Percentiles rank a stretch among this genome's conserved stretches.
phyloP scores from a whole-genome alignment of 1,140 invertebrate species.

The Penaeus vannamei region DNA sequence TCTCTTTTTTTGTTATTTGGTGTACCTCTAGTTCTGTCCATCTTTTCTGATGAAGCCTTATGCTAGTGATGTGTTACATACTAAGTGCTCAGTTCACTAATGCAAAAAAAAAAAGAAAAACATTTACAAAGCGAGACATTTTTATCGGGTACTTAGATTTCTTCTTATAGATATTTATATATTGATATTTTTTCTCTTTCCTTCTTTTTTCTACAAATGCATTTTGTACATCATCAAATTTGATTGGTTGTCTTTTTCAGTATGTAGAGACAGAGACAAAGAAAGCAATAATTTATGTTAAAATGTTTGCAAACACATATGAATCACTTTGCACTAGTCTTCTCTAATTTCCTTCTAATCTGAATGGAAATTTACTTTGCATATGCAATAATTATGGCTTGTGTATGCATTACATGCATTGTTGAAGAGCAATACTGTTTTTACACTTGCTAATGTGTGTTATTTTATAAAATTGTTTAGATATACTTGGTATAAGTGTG shows the following conservation, averaged over 20 bases:
- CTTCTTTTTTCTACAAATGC: neutral
- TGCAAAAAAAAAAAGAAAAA: too few species aligned
- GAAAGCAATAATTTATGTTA: slow-evolving; percentile 63
- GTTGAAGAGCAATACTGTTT: slow-evolving; percentile 63
- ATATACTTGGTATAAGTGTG: slow-evolving; percentile 51
- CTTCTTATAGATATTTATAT: slow-evolving; percentile 9
- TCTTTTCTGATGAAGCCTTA: neutral
- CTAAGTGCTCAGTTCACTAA: slow-evolving; percentile 21
- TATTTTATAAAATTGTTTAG: slow-evolving; percentile 65
- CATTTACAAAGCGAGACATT: neutral
- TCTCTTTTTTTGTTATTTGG: slow-evolving; percentile 36
- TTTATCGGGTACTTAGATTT: neutral
- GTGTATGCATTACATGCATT: slow-evolving; percentile 63
- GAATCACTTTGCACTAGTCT: slow-evolving; percentile 62
- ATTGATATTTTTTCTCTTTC: neutral
- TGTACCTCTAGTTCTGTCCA: slow-evolving; percentile 42
- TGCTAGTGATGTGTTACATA: neutral
- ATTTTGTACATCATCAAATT: slow-evolving; percentile 30
- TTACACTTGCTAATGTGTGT: slow-evolving; percentile 60
- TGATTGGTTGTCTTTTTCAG: slow-evolving; percentile 12
- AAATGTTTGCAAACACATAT: slow-evolving; percentile 47
- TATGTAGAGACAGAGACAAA: slow-evolving; percentile 25
- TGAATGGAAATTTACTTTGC: slow-evolving; percentile 58
- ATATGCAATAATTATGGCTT: slow-evolving; percentile 63
- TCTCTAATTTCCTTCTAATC: slow-evolving; percentile 54